phyloP scores from a whole-genome alignment of 2,888 invertebrate species.

The Hydroisotoma schaefferi region DNA sequence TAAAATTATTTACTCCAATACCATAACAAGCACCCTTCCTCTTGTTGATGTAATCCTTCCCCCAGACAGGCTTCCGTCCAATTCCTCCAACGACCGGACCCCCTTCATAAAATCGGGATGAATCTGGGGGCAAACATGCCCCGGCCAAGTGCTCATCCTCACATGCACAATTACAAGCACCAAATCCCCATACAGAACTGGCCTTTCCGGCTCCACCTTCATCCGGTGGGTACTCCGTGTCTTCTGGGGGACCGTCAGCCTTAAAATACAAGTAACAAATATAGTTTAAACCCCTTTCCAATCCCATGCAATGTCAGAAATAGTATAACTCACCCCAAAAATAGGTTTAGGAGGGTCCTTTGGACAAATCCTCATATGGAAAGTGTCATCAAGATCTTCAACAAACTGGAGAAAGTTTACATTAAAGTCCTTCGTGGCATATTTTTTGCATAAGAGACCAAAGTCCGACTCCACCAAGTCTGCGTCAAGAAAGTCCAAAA shows the following conservation, averaged over 20 bases:
- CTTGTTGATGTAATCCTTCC: slow-evolving; percentile 41
- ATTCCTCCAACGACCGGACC: slow-evolving; percentile 45
- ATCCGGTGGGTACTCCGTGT: slow-evolving; percentile 27
- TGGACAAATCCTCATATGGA: slow-evolving; percentile 51
- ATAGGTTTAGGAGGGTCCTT: slow-evolving; percentile 37
- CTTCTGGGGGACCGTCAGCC: slow-evolving; percentile 42
- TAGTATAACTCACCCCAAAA: slow-evolving; percentile 55
- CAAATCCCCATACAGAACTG: slow-evolving; percentile 40
- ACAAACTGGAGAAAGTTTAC: slow-evolving; percentile 75
- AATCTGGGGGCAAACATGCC: slow-evolving; percentile 36
- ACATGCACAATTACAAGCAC: slow-evolving; percentile 43
- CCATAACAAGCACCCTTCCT: slow-evolving; percentile 28
- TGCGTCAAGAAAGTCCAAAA: slow-evolving; percentile 68
- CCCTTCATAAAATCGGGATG: slow-evolving; percentile 44
- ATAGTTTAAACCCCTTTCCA: too few species aligned
- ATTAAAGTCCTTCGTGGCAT: slow-evolving; percentile 70
- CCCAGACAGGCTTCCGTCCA: slow-evolving; percentile 41
- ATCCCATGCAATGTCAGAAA: not conserved
- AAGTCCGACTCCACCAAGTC: slow-evolving; percentile 68
- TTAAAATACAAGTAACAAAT: slow-evolving; percentile 2
- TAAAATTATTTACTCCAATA: slow-evolving; percentile 5
- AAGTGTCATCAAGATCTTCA: slow-evolving; percentile 64
- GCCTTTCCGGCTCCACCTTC: slow-evolving; percentile 35
- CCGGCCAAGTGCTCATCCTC: slow-evolving; percentile 43
- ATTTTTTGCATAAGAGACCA: slow-evolving; percentile 65